These are phyloP conservation scores for Saguinus imperator DNA, from an alignment of 2,113 vertebrate species.

Conservation along the genomic window DNA sequence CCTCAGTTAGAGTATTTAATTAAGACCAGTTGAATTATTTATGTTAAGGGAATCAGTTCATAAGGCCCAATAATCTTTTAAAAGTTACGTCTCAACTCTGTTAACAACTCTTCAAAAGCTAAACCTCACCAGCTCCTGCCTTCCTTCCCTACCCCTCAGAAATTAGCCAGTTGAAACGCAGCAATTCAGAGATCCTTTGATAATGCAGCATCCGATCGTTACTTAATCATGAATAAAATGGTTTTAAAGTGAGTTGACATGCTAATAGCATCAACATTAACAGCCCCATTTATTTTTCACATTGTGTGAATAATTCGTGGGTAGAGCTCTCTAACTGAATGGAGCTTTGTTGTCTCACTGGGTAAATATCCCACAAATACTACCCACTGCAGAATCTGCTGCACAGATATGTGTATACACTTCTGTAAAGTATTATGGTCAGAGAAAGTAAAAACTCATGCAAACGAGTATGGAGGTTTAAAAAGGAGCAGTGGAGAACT, in stretches of 20 bases:
- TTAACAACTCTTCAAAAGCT: background rate
- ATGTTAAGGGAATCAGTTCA: slow-evolving; percentile 53
- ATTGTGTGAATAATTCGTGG: slow-evolving; percentile 31
- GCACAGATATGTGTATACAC: background rate
- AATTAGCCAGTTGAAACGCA: background rate
- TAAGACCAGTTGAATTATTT: slow-evolving; percentile 77
- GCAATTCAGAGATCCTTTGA: background rate
- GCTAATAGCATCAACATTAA: slow-evolving; percentile 61
- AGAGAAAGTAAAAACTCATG: background rate
- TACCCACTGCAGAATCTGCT: background rate
- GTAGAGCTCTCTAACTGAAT: background rate
- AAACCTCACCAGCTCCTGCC: background rate
- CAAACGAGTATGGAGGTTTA: background rate
- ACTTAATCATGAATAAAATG: slow-evolving; percentile 68
- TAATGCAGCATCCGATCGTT: slow-evolving; percentile 43
- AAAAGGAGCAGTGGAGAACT: background rate
- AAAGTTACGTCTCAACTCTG: background rate
- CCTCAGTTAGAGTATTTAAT: slow-evolving; percentile 73
- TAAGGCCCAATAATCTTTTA: slow-evolving; percentile 20
- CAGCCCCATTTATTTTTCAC: background rate
- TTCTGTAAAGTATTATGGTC: background rate
- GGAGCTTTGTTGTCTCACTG: background rate
- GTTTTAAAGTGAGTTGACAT: slow-evolving; percentile 50
- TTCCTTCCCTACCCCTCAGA: background rate
- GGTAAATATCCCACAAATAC: background rate